Percentiles rank a stretch among this genome's conserved stretches.
Evolutionary conservation across 2,797 vertebrate species (phyloP).

Genomic region (Miichthys miiuy): DNA sequence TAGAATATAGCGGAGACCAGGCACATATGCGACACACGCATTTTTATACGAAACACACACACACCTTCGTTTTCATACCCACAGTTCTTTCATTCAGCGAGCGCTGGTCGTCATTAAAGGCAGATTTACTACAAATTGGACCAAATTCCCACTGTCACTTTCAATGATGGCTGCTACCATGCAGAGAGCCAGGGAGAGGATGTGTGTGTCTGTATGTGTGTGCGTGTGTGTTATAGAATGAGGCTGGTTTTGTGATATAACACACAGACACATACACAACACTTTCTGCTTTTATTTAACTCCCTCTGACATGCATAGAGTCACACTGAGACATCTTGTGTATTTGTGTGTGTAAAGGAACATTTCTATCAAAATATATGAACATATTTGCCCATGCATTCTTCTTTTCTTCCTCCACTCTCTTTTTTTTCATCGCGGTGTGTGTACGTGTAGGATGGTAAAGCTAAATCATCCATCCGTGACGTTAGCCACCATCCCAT

Average conservation of each 20-base stretch:
- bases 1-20: constrained; percentile 13
- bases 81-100: constrained; percentile 88
- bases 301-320: neutral
- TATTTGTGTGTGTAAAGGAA: neutral
- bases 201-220: constrained; percentile 27
- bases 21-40: constrained; percentile 12
- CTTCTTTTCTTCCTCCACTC: neutral
- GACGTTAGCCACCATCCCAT: constrained; percentile 85
- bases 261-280: constrained; percentile 10
- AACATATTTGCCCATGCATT: neutral
- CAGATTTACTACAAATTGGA: constrained; percentile 98
- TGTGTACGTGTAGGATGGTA: constrained; percentile 65
- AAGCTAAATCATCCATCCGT: constrained; percentile 87
- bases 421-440: neutral
- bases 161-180: constrained; percentile 92
- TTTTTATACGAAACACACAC: constrained; percentile 9
- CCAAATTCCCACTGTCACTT: constrained; percentile 97
- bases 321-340: neutral
- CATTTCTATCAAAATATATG: constrained; percentile 1
- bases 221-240: constrained; percentile 30
- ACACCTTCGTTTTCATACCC: constrained; percentile 85
- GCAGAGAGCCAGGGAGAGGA: constrained; percentile 64
- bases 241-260: constrained; percentile 36
- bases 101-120: constrained; percentile 91
- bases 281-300: constrained; percentile 24